These are phyloP conservation scores for Polyommatus iphigenia DNA, from an alignment of 2,888 invertebrate genomes.

Conservation along the genomic window DNA sequence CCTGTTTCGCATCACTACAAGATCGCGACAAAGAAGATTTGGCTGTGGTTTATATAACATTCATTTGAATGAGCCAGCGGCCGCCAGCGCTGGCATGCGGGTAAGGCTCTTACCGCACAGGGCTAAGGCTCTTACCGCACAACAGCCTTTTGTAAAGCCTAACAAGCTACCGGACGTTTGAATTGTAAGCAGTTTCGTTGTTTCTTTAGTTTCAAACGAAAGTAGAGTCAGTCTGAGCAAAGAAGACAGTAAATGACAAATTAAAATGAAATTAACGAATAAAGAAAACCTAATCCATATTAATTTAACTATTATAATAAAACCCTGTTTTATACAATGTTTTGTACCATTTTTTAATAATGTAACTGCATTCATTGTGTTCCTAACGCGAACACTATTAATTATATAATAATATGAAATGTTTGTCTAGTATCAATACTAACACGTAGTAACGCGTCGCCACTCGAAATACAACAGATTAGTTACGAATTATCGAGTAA, in stretches of 20 bases:
- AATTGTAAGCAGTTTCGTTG: neutral
- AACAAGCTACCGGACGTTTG: constrained; percentile 14
- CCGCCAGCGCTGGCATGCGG: constrained; percentile 8
- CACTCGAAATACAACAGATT: too few relatives aligned
- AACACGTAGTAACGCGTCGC: too few relatives aligned
- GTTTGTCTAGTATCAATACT: too few relatives aligned
- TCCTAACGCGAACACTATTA: too few relatives aligned
- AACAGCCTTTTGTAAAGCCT: constrained; percentile 18
- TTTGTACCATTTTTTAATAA: too few relatives aligned
- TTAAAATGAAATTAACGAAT: neutral
- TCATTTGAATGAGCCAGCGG: constrained; percentile 45
- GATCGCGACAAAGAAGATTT: constrained; percentile 38
- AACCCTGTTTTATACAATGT: too few relatives aligned
- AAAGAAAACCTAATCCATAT: too few relatives aligned
- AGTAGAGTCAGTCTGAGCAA: neutral
- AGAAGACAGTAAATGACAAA: neutral
- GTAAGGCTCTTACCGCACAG: neutral
- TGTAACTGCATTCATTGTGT: too few relatives aligned
- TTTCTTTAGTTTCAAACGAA: neutral
- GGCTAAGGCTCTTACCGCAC: constrained; percentile 2
- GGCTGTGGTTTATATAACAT: constrained; percentile 49
- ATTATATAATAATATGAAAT: too few relatives aligned
- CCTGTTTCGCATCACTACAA: constrained; percentile 1
- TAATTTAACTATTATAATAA: too few relatives aligned
- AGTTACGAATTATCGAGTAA: too few relatives aligned